Conservation (phyloP, 2,113 vertebrate species). For the Leptosomus discolor region DNA sequence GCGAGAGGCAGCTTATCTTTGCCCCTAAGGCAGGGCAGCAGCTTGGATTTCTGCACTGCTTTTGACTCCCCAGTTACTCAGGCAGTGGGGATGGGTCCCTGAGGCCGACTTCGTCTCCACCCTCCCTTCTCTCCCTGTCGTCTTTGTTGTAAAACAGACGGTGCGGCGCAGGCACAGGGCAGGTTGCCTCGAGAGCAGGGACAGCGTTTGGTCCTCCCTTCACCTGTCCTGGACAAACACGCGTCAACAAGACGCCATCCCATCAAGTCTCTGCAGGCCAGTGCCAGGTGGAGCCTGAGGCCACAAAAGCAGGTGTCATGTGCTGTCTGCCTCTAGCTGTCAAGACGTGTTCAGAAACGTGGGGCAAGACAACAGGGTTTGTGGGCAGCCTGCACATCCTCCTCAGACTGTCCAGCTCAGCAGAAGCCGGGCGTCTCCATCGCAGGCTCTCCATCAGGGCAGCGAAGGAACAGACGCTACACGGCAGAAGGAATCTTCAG, state of each 20-base stretch:
- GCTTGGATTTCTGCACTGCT: background rate
- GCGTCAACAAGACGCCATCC: accelerated
- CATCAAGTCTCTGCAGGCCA: background rate
- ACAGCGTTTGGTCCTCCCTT: background rate
- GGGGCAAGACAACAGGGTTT: background rate
- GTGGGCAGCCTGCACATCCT: background rate
- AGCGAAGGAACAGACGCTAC: background rate
- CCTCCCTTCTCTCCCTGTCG: background rate
- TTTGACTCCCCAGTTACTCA: background rate
- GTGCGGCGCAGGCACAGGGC: accelerated
- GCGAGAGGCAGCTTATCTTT: background rate
- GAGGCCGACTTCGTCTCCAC: background rate
- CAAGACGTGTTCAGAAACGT: background rate
- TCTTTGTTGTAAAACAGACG: background rate
- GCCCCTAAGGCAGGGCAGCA: background rate
- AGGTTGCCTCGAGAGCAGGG: background rate
- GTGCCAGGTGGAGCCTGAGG: background rate
- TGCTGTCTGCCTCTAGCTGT: background rate
- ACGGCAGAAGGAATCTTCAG: background rate
- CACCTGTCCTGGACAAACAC: background rate
- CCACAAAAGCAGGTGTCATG: background rate
- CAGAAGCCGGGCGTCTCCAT: background rate
- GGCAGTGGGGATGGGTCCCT: background rate
- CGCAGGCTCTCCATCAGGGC: background rate
- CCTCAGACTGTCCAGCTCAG: background rate